Percentiles rank a stretch among this genome's conserved stretches.
Conservation (phyloP, 2,888 invertebrate species). For the Hesperia comma region DNA sequence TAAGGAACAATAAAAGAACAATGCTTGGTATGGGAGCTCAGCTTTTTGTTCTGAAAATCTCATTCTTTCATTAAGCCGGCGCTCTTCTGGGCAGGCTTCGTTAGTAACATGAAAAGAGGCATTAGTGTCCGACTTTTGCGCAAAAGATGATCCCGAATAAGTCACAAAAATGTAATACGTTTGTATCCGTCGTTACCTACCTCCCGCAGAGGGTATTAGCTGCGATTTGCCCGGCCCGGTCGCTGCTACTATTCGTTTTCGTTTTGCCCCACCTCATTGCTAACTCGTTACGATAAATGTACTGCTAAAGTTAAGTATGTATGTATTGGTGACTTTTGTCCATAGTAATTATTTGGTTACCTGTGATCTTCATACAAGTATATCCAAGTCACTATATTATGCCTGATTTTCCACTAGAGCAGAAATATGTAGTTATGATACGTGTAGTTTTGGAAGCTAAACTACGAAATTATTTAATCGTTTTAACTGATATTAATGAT, state of each 20-base stretch:
- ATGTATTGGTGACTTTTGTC: too few relatives aligned
- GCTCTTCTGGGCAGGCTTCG: conserved; percentile 29
- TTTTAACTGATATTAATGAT: too few relatives aligned
- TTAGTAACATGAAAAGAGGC: conserved; percentile 40
- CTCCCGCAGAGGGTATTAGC: conserved; percentile 1
- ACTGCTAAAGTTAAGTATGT: neutral
- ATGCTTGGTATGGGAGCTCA: neutral
- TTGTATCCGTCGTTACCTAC: neutral
- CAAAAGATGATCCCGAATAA: conserved; percentile 40
- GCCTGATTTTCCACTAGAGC: too few relatives aligned
- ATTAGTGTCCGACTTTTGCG: conserved; percentile 37
- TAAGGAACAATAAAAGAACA: conserved; percentile 22
- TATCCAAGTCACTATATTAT: too few relatives aligned
- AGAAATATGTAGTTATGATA: too few relatives aligned
- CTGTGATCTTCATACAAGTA: too few relatives aligned
- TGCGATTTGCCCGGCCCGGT: neutral
- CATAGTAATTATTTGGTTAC: too few relatives aligned
- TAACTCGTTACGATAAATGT: neutral
- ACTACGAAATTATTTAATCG: too few relatives aligned
- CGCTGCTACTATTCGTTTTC: neutral
- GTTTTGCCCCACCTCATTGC: neutral
- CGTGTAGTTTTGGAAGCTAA: too few relatives aligned
- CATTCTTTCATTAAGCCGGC: conserved; percentile 24
- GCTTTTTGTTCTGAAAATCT: conserved; percentile 25
- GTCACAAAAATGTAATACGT: conserved; percentile 29